A percentile compares a stretch with the other conserved stretches of the same genome.
phyloP scores from a whole-genome alignment of 2,113 vertebrate species.

The Microtus pennsylvanicus region DNA sequence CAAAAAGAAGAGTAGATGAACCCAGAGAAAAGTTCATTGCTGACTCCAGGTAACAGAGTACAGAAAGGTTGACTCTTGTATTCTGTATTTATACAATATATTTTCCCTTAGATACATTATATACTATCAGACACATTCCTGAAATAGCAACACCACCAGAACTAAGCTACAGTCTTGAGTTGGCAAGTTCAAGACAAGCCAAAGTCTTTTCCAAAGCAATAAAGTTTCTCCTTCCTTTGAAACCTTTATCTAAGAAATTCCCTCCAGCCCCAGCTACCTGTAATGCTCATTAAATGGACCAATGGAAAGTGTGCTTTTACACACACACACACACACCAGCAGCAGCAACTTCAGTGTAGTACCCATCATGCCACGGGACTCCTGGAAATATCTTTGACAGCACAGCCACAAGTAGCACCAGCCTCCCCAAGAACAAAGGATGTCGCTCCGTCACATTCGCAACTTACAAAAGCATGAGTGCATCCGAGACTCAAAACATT shows the following conservation, averaged over 20 bases:
- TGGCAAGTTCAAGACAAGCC: not conserved
- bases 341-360: not conserved
- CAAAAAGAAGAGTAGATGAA: slow-evolving; percentile 32
- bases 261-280: not conserved
- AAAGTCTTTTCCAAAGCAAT: slow-evolving; percentile 10
- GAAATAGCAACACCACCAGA: not conserved
- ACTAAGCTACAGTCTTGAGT: not conserved
- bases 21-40: not conserved
- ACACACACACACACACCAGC: too few relatives aligned
- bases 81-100: not conserved
- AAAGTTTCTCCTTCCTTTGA: not conserved
- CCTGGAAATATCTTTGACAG: slow-evolving; percentile 1
- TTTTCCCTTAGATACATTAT: not conserved
- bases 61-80: not conserved
- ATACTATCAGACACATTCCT: not conserved
- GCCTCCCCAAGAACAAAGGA: not conserved
- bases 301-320: not conserved
- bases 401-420: not conserved
- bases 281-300: not conserved
- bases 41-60: not conserved
- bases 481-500: not conserved
- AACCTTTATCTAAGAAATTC: not conserved
- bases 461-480: not conserved
- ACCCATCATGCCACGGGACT: not conserved
- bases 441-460: not conserved